phyloP scores from a whole-genome alignment of 2,888 invertebrate genomes.

The Drosophila cracens region DNA sequence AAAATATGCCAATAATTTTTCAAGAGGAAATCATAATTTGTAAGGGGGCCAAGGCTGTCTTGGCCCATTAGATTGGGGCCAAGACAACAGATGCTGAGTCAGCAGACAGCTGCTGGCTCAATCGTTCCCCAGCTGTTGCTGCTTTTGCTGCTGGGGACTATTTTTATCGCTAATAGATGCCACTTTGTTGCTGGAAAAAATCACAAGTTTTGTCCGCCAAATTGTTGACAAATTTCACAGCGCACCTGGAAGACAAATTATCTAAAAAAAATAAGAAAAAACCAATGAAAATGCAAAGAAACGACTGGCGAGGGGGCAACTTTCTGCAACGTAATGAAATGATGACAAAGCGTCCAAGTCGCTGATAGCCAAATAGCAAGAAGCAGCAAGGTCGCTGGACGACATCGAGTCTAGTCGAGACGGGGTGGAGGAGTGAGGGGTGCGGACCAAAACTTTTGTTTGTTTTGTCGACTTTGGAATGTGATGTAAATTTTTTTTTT shows the following conservation, averaged over 20 bases:
- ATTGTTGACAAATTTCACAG: constrained; percentile 79
- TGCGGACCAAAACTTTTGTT: constrained; percentile 53
- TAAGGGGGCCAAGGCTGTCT: constrained; percentile 5
- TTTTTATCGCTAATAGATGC: constrained; percentile 78
- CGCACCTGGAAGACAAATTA: constrained; percentile 79
- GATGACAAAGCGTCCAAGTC: constrained; percentile 73
- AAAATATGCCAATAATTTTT: constrained; percentile 71
- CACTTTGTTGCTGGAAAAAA: constrained; percentile 69
- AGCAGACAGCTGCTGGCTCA: constrained; percentile 67
- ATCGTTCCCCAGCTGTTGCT: constrained; percentile 53
- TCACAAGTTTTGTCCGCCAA: constrained; percentile 72
- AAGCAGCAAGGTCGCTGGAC: constrained; percentile 33
- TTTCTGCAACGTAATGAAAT: constrained; percentile 76
- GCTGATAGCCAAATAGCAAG: constrained; percentile 48
- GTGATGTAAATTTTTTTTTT: constrained; percentile 64
- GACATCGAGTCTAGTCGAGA: constrained; percentile 26
- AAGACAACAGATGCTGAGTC: constrained; percentile 68
- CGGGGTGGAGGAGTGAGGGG: not conserved
- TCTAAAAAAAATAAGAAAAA: constrained; percentile 29
- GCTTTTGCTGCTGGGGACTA: constrained; percentile 40
- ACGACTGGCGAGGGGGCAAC: constrained; percentile 18
- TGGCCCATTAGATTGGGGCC: constrained; percentile 36
- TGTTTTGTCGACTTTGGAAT: constrained; percentile 55
- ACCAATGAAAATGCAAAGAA: not conserved
- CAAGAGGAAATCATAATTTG: constrained; percentile 30